Evolutionary conservation across 2,797 vertebrate genomes (phyloP).

Genomic region (Phyllotis vaccarum): DNA sequence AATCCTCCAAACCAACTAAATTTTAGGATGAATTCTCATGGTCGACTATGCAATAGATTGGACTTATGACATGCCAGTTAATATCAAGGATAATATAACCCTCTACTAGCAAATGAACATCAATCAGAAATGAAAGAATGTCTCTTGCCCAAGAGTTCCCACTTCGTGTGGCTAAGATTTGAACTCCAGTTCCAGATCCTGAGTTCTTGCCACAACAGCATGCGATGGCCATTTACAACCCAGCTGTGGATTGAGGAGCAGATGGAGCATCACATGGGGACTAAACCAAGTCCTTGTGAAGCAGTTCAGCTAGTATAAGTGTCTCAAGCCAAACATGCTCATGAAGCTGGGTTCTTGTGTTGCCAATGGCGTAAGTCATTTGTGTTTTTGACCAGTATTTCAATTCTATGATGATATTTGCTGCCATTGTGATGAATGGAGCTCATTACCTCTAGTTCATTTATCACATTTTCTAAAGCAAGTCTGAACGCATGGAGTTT

Average conservation of each 20-base stretch:
- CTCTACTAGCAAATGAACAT: background rate
- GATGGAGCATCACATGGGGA: background rate
- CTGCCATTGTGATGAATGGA: constrained; percentile 47
- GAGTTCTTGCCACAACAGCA: background rate
- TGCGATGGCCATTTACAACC: background rate
- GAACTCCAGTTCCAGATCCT: constrained; percentile 52
- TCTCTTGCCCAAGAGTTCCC: constrained; percentile 32
- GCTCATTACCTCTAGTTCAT: constrained; percentile 45
- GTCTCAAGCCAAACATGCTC: constrained; percentile 24
- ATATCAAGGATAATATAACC: background rate
- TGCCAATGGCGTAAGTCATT: constrained; percentile 39
- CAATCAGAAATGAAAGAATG: background rate
- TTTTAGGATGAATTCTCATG: background rate
- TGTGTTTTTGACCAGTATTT: constrained; percentile 63
- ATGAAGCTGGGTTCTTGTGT: background rate
- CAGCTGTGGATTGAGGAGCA: background rate
- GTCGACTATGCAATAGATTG: background rate
- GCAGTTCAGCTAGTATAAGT: background rate
- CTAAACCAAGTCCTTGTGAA: background rate
- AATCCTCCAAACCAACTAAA: background rate
- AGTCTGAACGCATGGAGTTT: constrained; percentile 27
- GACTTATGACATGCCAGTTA: background rate
- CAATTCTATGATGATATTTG: constrained; percentile 48
- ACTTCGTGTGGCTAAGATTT: constrained; percentile 43
- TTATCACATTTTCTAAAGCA: constrained; percentile 52